Conservation (phyloP, 2,113 vertebrate genomes). For the Rattus rattus region DNA sequence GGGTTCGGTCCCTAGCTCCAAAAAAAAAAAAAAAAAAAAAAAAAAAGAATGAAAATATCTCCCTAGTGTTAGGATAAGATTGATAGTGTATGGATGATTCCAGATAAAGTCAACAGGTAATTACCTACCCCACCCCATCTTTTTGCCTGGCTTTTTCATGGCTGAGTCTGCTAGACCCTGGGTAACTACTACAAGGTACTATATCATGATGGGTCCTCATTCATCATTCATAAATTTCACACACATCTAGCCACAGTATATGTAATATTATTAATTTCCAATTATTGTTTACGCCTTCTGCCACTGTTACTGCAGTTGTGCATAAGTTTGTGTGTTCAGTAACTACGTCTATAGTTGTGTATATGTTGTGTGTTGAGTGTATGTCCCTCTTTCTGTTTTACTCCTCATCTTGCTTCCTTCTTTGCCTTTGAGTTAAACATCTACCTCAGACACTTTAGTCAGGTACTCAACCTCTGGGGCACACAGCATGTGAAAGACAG, state of each 20-base stretch:
- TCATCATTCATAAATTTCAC: neutral
- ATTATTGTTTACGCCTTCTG: constrained; percentile 13
- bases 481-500: neutral
- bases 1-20: too few relatives aligned
- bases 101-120: neutral
- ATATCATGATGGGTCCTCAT: neutral
- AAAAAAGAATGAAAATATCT: neutral
- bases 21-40: too few relatives aligned
- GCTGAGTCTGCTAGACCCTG: neutral
- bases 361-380: neutral
- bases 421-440: neutral
- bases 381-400: neutral
- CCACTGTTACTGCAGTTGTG: neutral
- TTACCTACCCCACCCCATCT: fast-evolving
- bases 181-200: neutral
- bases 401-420: neutral
- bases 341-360: neutral
- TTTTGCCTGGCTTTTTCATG: neutral
- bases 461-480: neutral
- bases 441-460: neutral
- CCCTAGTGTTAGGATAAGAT: neutral
- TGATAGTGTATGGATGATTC: neutral
- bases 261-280: neutral
- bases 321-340: neutral
- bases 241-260: neutral